Percentiles rank a stretch among this genome's conserved stretches.
Conservation (phyloP, 2,888 invertebrate genomes). For the Meganola albula region DNA sequence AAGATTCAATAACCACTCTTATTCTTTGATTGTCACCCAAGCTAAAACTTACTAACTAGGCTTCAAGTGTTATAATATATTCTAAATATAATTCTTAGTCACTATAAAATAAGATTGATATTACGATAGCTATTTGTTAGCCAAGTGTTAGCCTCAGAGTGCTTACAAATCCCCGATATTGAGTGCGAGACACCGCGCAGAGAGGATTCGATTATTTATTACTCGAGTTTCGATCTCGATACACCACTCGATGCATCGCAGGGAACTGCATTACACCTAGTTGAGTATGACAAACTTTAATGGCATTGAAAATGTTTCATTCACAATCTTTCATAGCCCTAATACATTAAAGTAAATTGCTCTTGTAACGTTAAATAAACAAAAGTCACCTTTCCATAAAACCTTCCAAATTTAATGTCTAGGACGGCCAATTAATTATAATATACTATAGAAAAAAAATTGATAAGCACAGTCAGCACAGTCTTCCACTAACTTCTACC, state of each 20-base stretch:
- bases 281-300: too few relatives aligned
- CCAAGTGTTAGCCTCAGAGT: slow-evolving; percentile 26
- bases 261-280: slow-evolving; percentile 56
- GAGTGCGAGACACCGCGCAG: slow-evolving; percentile 57
- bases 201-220: slow-evolving; percentile 69
- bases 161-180: slow-evolving; percentile 65
- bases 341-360: too few relatives aligned
- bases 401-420: too few relatives aligned
- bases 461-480: too few relatives aligned
- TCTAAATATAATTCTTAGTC: slow-evolving; percentile 20
- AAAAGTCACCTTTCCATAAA: too few relatives aligned
- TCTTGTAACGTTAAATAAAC: too few relatives aligned
- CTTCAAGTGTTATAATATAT: slow-evolving; percentile 10
- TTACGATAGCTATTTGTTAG: slow-evolving; percentile 25
- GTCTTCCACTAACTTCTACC: too few relatives aligned
- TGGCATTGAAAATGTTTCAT: slow-evolving; percentile 7
- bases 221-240: slow-evolving; percentile 62
- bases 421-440: too few relatives aligned
- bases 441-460: too few relatives aligned
- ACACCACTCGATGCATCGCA: slow-evolving; percentile 64
- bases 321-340: too few relatives aligned
- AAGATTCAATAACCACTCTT: slow-evolving; percentile 69
- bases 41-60: slow-evolving; percentile 39
- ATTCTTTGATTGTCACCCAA: slow-evolving; percentile 70
- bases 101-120: slow-evolving; percentile 29